Evolutionary conservation across 2,113 vertebrate genomes (phyloP), one percentile per base, ranked within the genome.

Genomic region (Geococcyx californianus): DNA sequence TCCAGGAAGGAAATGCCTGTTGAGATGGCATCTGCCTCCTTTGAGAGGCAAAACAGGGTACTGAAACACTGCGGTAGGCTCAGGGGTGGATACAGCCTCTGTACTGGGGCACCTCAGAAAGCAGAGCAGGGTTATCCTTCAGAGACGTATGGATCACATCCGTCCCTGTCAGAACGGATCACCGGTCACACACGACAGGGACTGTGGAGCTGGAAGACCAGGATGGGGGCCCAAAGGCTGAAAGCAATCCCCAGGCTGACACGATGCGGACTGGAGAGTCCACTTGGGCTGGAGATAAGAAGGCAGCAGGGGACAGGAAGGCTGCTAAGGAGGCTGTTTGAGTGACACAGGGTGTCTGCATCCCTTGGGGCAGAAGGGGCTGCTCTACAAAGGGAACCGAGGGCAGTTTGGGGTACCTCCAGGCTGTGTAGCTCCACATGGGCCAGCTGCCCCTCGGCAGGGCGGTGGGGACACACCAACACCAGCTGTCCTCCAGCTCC

Each of bases 401-500:
- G 25, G 24, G 4, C 0, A 2, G 7, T 31, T 23, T 63, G 56
- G 15, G 73, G 11, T 97, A 99, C 99, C 98, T 99, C 99, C 91
- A 99, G 92, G 97, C 98, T 99, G 95, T 99, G 99, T 51, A 99
- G 91, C 88, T 99, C 97, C 4, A 99, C 96, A 2, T 93, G 96
- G 59, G 98, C 97, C 2, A 94, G 95, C 16, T 97, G 98, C 40
- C 98, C 98, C 59, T 98, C 96, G 0, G 95, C 76, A 28, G 98
- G 98, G 23, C 56, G 29, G 23, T 97, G 96, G 34, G 98, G 98
- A 72, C 88, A 94, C 78, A 95, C 98, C 67, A 98, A 96, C 17
- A 99, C 94, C 96, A 99, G 96, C 87, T 99, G 99, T 12, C 99
- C 99, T 31, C 98, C 96, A 0, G 99, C 98, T 34, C 99, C 99